Evolutionary conservation across 2,113 vertebrate genomes (phyloP).

Genomic region (Pseudorectes ferrugineus): DNA sequence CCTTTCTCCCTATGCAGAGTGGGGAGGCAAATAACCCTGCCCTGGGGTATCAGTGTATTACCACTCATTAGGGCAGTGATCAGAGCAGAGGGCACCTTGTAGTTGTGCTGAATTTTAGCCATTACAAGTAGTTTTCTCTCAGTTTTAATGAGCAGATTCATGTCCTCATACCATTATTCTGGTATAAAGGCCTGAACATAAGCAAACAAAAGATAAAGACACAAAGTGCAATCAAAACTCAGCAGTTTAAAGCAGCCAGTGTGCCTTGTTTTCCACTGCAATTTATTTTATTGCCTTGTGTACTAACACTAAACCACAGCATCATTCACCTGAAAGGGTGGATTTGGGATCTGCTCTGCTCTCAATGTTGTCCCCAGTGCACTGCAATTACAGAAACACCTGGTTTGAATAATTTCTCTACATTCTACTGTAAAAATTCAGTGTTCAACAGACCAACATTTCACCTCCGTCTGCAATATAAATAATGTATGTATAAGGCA

Average conservation of each 20-base stretch:
- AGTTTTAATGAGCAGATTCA: background rate
- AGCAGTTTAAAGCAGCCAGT: background rate
- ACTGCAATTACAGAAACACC: slow-evolving; percentile 45
- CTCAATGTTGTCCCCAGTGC: background rate
- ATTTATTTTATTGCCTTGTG: background rate
- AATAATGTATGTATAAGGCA: background rate
- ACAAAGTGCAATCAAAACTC: background rate
- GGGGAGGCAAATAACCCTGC: background rate
- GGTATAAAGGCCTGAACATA: background rate
- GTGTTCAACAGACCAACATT: background rate
- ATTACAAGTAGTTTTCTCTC: background rate
- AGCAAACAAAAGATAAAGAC: slow-evolving; percentile 26
- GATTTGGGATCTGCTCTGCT: background rate
- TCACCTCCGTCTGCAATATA: background rate
- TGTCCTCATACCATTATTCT: background rate
- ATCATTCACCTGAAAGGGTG: background rate
- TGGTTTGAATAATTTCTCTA: slow-evolving; percentile 14
- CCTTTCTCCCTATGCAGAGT: background rate
- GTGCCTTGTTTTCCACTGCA: background rate
- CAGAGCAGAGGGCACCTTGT: fast-evolving
- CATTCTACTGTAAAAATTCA: background rate
- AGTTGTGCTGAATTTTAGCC: background rate
- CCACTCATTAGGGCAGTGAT: background rate
- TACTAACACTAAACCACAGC: background rate
- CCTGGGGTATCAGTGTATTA: fast-evolving